These are phyloP conservation scores for Dolichomitus sp. DNA, from an alignment of 2,888 invertebrate species.

Conservation along the genomic window DNA sequence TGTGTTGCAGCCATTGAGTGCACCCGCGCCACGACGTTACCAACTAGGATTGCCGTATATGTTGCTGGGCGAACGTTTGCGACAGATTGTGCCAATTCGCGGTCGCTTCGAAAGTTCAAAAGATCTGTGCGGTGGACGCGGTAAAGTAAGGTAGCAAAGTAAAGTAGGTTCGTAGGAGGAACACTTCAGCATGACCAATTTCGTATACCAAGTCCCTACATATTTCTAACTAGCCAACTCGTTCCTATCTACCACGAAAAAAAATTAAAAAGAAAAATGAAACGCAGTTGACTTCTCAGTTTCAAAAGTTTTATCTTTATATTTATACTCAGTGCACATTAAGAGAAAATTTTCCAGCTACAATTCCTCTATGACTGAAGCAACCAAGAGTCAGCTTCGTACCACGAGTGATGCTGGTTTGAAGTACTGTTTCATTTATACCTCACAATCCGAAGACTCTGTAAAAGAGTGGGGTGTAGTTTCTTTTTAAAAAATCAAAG, in stretches of 20 bases:
- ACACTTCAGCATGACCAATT: constrained; percentile 55
- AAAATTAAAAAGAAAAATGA: constrained; percentile 9
- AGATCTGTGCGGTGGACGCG: constrained; percentile 38
- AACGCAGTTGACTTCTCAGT: constrained; percentile 13
- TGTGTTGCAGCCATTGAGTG: constrained; percentile 37
- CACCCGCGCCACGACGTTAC: constrained; percentile 38
- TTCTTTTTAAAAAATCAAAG: too few relatives aligned
- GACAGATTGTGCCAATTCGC: constrained; percentile 66
- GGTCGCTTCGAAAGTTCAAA: constrained; percentile 43
- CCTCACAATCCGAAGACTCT: too few relatives aligned
- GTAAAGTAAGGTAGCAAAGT: neutral
- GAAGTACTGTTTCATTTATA: too few relatives aligned
- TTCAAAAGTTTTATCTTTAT: constrained; percentile 46
- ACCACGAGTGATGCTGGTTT: too few relatives aligned
- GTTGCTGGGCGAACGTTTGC: constrained; percentile 54
- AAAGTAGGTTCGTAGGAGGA: neutral
- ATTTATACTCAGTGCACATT: constrained; percentile 44
- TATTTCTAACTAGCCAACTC: constrained; percentile 28
- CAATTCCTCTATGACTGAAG: constrained; percentile 9
- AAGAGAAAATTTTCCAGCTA: constrained; percentile 17
- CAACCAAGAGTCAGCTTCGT: neutral
- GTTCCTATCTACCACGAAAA: constrained; percentile 5
- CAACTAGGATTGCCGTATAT: constrained; percentile 33
- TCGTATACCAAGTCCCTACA: constrained; percentile 27
- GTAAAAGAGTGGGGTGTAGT: too few relatives aligned